Evolutionary conservation across 92 coral and sea anemone species (phyloP).

Genomic region (Bergia puertoricense): DNA sequence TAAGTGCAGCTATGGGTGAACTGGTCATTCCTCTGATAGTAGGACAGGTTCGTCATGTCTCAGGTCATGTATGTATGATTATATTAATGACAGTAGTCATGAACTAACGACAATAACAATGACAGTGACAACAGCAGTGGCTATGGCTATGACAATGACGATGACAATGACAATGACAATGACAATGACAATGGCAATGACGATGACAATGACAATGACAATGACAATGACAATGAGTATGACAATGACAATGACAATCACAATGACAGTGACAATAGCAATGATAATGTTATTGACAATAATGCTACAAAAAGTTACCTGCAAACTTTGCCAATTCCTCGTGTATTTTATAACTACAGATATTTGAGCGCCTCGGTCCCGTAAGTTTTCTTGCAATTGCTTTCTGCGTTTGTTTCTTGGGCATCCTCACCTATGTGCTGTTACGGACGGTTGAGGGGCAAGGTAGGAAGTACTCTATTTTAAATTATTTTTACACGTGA

Average conservation of each 20-base stretch:
- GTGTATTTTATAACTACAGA: slow-evolving; percentile 49
- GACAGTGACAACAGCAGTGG: too few species aligned
- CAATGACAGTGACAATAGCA: background rate
- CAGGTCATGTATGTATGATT: too few species aligned
- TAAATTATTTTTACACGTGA: too few species aligned
- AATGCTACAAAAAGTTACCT: background rate
- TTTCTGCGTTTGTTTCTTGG: slow-evolving; percentile 88
- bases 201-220: too few species aligned
- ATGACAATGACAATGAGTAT: too few species aligned
- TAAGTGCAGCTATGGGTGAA: slow-evolving; percentile 95
- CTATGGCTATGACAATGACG: too few species aligned
- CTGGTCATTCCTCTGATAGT: slow-evolving; percentile 84
- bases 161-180: too few species aligned
- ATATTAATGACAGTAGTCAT: background rate
- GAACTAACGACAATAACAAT: too few species aligned
- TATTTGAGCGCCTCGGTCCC: slow-evolving; percentile 93
- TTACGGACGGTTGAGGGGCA: slow-evolving; percentile 83
- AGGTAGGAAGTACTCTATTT: slow-evolving; percentile 29
- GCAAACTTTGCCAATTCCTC: background rate
- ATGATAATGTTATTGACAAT: too few species aligned
- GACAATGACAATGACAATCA: background rate
- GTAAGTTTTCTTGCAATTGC: slow-evolving; percentile 93
- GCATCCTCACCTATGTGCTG: slow-evolving; percentile 80
- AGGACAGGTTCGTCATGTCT: slow-evolving; percentile 77
- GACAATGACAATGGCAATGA: too few species aligned